A percentile compares a stretch with the other conserved stretches of the same genome.
Evolutionary conservation across 2,888 invertebrate genomes (phyloP).

Genomic region (Galerucella pusilla): DNA sequence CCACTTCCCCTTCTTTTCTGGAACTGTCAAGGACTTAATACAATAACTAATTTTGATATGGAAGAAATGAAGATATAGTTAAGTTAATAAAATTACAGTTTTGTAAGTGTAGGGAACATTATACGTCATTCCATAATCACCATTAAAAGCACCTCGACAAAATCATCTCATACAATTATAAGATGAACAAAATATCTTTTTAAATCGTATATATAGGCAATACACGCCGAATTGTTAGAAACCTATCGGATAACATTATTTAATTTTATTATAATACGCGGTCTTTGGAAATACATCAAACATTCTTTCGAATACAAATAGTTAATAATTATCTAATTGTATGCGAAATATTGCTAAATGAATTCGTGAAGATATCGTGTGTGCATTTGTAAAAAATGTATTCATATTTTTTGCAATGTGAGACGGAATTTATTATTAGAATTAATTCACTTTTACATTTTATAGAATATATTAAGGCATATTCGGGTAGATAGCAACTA

Average conservation of each 20-base stretch:
- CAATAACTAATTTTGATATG: no score
- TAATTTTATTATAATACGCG: neutral
- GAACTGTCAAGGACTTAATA: no score
- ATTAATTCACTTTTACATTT: slow-evolving; percentile 19
- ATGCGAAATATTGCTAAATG: neutral
- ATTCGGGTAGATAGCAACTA: neutral
- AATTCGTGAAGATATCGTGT: neutral
- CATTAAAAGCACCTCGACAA: neutral
- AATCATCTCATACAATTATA: neutral
- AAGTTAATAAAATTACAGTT: no score
- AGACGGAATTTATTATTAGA: slow-evolving; percentile 39
- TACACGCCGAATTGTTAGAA: slow-evolving; percentile 13
- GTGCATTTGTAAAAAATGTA: slow-evolving; percentile 29
- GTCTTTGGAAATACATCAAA: neutral
- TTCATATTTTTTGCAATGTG: slow-evolving; percentile 40
- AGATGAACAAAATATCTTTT: neutral
- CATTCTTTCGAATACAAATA: neutral
- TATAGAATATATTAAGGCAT: neutral
- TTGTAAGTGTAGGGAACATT: neutral
- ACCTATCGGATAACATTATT: neutral
- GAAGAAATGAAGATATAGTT: no score
- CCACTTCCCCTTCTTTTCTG: no score
- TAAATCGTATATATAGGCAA: slow-evolving; percentile 12
- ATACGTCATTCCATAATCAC: neutral
- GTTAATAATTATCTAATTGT: neutral